These are phyloP conservation scores for Gymnosoma rotundatum DNA, from an alignment of 2,888 invertebrate species.

Conservation along the genomic window DNA sequence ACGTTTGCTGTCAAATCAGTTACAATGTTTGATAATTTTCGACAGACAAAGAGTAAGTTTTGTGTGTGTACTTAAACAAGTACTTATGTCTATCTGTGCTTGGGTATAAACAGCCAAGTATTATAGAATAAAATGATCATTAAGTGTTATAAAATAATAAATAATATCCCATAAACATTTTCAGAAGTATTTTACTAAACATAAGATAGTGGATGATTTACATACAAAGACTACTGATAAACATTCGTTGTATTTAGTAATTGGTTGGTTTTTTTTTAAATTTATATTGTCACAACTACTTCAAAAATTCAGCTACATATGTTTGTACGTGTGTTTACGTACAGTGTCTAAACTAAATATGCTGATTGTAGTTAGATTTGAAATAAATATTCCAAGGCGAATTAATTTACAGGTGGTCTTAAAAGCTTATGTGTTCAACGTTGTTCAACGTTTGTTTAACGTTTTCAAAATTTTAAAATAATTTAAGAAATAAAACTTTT, in stretches of 20 bases:
- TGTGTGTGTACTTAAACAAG: slow-evolving; percentile 6
- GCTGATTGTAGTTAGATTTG: too few species aligned
- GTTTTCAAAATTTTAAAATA: too few species aligned
- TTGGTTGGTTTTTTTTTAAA: not conserved
- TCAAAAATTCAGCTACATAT: not conserved
- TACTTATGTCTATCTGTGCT: not conserved
- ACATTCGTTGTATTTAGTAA: slow-evolving; percentile 4
- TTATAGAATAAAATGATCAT: slow-evolving; percentile 24
- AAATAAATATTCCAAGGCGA: too few species aligned
- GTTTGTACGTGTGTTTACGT: not conserved
- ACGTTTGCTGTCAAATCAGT: slow-evolving; percentile 68
- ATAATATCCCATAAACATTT: slow-evolving; percentile 31
- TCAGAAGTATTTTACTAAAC: slow-evolving; percentile 1
- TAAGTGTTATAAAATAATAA: slow-evolving; percentile 52
- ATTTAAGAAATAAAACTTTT: too few species aligned
- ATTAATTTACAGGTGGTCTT: too few species aligned
- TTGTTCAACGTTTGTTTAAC: too few species aligned
- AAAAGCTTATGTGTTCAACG: too few species aligned
- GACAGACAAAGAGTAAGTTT: slow-evolving; percentile 26
- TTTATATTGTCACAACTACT: not conserved
- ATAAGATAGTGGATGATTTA: slow-evolving; percentile 30
- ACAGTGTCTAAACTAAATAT: not conserved
- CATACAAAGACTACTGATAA: slow-evolving; percentile 41
- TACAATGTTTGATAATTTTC: slow-evolving; percentile 66
- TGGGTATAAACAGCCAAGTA: slow-evolving; percentile 3